Base-by-base conservation (phyloP, 2,797 vertebrate genomes). In the Odontamblyopus lacepedii region DNA sequence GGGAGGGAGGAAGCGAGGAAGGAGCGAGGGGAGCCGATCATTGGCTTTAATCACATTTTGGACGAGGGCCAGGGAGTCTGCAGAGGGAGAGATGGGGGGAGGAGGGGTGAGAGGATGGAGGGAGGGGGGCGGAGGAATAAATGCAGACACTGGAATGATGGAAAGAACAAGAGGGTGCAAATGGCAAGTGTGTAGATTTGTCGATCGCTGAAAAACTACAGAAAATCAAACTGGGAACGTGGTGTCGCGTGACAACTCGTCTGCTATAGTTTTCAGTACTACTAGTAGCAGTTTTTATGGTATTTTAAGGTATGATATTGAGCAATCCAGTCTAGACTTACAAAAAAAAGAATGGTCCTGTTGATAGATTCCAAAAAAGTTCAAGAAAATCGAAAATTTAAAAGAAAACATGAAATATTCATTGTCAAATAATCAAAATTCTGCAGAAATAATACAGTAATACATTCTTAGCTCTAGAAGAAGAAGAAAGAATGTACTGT, bases 1-100 rank as follows among this genome's bases (percentile, higher is more conserved):
- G 78, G 81, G 83, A 86, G 78, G 79, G 85, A 82, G 86, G 82
- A 90, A 89, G 81, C 85, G 88, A 87, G 83, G 87, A 85, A 83
- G 85, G 91, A 83, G 84, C 83, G 82, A 83, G 87, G 88, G 96
- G 95, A 95, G 95, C 95, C 96, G 96, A 97, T 97, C 96, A 97
- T 96, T 97, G 96, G 94, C 96, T 97, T 98, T 98, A 97, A 97
- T 97, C 95, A 96, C 95, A 95, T 96, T 96, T 96, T 98, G 97
- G 97, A 97, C 92, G 92, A 92, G 93, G 92, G 96, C 97, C 97
- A 98, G 95, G 95, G 95, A 95, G 95, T 97, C 95, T 95, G 96
- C 94, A 93, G 94, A 77, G 78, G 88, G 77, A 55, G 74, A 70
- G 87, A 88, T 92, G 89, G 78, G 87, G 83, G 72, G 83, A 82